phyloP scores from a whole-genome alignment of 2,888 invertebrate species.

The Oxytorus armatus region DNA sequence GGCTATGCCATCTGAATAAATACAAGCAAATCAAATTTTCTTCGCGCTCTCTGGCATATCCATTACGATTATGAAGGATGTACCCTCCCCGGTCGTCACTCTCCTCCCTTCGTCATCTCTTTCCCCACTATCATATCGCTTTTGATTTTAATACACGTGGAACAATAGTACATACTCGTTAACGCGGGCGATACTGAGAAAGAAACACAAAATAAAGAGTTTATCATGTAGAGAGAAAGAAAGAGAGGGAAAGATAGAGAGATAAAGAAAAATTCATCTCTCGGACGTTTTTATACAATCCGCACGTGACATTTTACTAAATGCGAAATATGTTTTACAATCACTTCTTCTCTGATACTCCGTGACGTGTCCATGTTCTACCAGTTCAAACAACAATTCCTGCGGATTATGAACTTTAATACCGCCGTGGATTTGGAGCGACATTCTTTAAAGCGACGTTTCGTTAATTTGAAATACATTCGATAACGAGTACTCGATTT shows the following conservation, averaged over 20 bases:
- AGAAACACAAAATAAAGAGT: conserved; percentile 3
- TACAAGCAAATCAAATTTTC: conserved; percentile 70
- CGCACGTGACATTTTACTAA: conserved; percentile 43
- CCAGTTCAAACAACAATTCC: too few relatives aligned
- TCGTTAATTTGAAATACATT: too few relatives aligned
- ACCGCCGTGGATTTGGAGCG: too few relatives aligned
- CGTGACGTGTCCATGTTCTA: not conserved
- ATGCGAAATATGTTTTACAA: conserved; percentile 50
- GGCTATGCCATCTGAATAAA: conserved; percentile 70
- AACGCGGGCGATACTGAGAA: conserved; percentile 52
- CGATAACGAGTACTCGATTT: too few relatives aligned
- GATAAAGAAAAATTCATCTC: conserved; percentile 11
- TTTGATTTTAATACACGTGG: conserved; percentile 46
- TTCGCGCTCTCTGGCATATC: conserved; percentile 68
- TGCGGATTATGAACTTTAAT: too few relatives aligned
- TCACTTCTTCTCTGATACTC: conserved; percentile 15
- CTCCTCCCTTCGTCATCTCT: conserved; percentile 8
- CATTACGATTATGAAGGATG: conserved; percentile 68
- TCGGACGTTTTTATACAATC: conserved; percentile 18
- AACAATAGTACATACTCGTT: conserved; percentile 19
- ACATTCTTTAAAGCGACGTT: too few relatives aligned
- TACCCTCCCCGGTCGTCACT: conserved; percentile 38
- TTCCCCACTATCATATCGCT: conserved; percentile 3
- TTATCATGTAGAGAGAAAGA: not conserved
- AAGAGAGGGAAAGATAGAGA: not conserved